These are phyloP conservation scores for Chalcis sispes DNA, from an alignment of 2,888 invertebrate genomes.

Conservation along the genomic window DNA sequence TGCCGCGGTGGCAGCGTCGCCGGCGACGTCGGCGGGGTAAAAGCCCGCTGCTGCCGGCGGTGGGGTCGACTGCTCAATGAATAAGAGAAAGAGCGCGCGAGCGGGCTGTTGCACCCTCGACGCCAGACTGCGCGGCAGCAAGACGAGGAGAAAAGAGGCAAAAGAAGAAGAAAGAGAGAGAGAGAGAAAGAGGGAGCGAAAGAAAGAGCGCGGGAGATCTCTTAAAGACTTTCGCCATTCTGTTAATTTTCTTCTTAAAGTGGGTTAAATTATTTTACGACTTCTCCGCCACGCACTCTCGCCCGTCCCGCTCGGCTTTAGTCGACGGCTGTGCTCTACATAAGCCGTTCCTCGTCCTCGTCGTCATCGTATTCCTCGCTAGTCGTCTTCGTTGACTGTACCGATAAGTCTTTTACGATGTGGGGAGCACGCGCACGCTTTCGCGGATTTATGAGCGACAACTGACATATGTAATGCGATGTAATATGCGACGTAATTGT, in stretches of 20 bases:
- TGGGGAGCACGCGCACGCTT: too few species aligned
- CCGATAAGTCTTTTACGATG: constrained; percentile 36
- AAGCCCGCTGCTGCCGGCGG: too few species aligned
- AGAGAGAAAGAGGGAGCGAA: constrained; percentile 60
- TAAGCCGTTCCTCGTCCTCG: too few species aligned
- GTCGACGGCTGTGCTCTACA: constrained; percentile 37
- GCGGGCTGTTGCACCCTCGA: constrained; percentile 52
- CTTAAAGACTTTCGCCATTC: constrained; percentile 74
- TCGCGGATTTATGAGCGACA: too few species aligned
- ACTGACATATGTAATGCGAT: too few species aligned
- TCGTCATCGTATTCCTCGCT: too few species aligned
- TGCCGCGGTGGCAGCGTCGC: constrained; percentile 57
- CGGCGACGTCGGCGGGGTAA: too few species aligned
- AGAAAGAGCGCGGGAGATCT: constrained; percentile 63
- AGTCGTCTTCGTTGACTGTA: too few species aligned
- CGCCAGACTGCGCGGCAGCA: constrained; percentile 55
- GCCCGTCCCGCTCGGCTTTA: constrained; percentile 22
- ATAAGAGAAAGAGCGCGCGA: constrained; percentile 64
- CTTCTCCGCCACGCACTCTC: too few species aligned
- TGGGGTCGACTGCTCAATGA: constrained; percentile 71
- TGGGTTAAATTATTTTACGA: constrained; percentile 75
- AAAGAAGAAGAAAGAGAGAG: constrained; percentile 58
- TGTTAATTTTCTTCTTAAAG: constrained; percentile 74
- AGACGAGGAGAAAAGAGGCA: constrained; percentile 57
- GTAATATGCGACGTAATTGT: too few species aligned